phyloP scores from a whole-genome alignment of 1,140 invertebrate species.

The Teleopsis dalmanni region DNA sequence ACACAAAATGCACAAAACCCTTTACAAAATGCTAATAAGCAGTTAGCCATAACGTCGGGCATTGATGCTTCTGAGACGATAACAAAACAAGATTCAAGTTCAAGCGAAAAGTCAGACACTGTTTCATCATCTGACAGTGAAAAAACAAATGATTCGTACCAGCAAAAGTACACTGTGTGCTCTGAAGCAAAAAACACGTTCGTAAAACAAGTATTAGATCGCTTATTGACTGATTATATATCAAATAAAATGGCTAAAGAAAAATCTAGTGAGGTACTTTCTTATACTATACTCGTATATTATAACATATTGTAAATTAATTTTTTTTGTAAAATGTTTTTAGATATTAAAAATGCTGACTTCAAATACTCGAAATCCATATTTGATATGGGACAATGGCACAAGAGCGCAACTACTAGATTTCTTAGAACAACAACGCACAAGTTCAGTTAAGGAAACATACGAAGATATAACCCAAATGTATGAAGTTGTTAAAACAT shows the following conservation, averaged over 20 bases:
- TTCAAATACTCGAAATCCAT: conserved; percentile 92
- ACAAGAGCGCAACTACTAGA: conserved; percentile 88
- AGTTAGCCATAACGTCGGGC: conserved; percentile 30
- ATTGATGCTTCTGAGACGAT: neutral
- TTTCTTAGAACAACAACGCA: conserved; percentile 71
- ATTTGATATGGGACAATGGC: conserved; percentile 96
- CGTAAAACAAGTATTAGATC: conserved; percentile 54
- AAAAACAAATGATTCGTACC: conserved; percentile 20
- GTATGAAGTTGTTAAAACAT: conserved; percentile 49
- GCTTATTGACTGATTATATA: conserved; percentile 86
- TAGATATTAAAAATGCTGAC: conserved; percentile 87
- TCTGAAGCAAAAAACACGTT: conserved; percentile 33
- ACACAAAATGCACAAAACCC: conserved; percentile 42
- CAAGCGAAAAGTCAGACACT: conserved; percentile 23
- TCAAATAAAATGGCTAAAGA: conserved; percentile 66
- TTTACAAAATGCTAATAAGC: conserved; percentile 25
- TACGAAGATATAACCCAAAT: conserved; percentile 45
- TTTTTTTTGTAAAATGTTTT: conserved; percentile 15
- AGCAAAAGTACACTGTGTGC: conserved; percentile 34
- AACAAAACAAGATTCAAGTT: conserved; percentile 23
- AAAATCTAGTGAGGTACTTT: conserved; percentile 29
- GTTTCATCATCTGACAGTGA: conserved; percentile 26
- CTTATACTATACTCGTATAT: neutral
- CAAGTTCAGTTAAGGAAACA: conserved; percentile 47
- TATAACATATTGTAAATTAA: neutral